These are phyloP conservation scores for Agrotis exclamationis DNA, from an alignment of 2,888 invertebrate species.

Conservation along the genomic window DNA sequence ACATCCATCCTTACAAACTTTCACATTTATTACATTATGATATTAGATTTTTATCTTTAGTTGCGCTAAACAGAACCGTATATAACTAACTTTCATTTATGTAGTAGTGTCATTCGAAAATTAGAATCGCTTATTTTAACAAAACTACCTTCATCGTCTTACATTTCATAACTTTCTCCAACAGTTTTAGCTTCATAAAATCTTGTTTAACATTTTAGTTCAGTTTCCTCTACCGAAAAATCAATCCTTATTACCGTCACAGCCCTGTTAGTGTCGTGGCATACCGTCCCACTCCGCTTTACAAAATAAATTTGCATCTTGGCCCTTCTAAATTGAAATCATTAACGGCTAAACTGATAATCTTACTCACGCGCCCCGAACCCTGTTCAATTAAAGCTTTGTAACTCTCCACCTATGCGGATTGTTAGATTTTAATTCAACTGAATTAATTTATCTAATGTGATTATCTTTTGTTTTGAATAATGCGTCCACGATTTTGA, in stretches of 20 bases:
- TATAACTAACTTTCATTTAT: not conserved
- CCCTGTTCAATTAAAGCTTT: conserved; percentile 87
- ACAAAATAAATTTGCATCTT: conserved; percentile 86
- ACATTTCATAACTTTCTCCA: not conserved
- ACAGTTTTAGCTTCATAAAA: too few relatives aligned
- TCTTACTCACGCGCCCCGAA: conserved; percentile 88
- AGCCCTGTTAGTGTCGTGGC: conserved; percentile 68
- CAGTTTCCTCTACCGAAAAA: not conserved
- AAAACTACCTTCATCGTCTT: not conserved
- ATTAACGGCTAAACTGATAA: conserved; percentile 87
- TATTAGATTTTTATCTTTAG: not conserved
- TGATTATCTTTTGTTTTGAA: conserved; percentile 65
- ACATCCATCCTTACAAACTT: too few relatives aligned
- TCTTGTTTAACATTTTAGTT: too few relatives aligned
- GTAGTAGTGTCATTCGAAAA: not conserved
- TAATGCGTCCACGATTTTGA: conserved; percentile 65
- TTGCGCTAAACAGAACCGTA: too few relatives aligned
- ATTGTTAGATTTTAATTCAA: conserved; percentile 82
- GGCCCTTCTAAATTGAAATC: conserved; percentile 89
- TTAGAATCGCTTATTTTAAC: not conserved
- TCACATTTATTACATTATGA: not conserved
- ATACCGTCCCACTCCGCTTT: conserved; percentile 76
- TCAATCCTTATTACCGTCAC: conserved; percentile 9
- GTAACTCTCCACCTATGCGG: conserved; percentile 87
- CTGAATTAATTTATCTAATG: conserved; percentile 64